Evolutionary conservation across 2,113 vertebrate species (phyloP).

Genomic region (Pipra filicauda): DNA sequence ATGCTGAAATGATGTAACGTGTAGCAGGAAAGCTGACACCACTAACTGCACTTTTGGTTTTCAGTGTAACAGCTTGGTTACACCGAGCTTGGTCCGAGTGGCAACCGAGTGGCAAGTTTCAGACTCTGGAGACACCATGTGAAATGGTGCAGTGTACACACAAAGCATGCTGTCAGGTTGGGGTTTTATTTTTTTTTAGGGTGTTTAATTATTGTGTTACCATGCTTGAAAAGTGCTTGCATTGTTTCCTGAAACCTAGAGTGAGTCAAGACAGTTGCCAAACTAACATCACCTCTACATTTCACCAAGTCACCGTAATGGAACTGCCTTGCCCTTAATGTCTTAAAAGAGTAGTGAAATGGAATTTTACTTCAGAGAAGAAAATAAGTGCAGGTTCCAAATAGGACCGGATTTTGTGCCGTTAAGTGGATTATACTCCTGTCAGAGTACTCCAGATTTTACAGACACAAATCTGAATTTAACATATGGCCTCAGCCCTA

Average conservation of each 20-base stretch:
- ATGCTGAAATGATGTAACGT: background rate
- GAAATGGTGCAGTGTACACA: background rate
- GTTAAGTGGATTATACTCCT: constrained; percentile 52
- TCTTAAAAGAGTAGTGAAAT: background rate
- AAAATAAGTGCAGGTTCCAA: constrained; percentile 19
- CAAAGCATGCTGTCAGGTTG: background rate
- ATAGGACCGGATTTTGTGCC: constrained; percentile 45
- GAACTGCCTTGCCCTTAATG: background rate
- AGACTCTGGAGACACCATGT: background rate
- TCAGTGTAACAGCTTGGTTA: background rate
- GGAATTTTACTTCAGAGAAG: constrained; percentile 9
- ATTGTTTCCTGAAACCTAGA: background rate
- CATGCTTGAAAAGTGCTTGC: constrained; percentile 29
- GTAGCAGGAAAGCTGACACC: background rate
- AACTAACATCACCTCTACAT: background rate
- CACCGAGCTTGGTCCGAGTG: background rate
- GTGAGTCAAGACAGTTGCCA: background rate
- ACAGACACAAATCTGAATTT: constrained; percentile 66
- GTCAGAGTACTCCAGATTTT: constrained; percentile 46
- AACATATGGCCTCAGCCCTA: constrained; percentile 73
- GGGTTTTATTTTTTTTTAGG: background rate
- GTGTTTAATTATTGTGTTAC: constrained; percentile 44
- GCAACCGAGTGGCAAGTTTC: background rate
- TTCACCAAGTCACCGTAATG: background rate
- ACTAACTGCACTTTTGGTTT: background rate